A percentile compares a stretch with the other conserved stretches of the same genome.
Conservation (phyloP, 2,113 vertebrate genomes). For the Pica pica region DNA sequence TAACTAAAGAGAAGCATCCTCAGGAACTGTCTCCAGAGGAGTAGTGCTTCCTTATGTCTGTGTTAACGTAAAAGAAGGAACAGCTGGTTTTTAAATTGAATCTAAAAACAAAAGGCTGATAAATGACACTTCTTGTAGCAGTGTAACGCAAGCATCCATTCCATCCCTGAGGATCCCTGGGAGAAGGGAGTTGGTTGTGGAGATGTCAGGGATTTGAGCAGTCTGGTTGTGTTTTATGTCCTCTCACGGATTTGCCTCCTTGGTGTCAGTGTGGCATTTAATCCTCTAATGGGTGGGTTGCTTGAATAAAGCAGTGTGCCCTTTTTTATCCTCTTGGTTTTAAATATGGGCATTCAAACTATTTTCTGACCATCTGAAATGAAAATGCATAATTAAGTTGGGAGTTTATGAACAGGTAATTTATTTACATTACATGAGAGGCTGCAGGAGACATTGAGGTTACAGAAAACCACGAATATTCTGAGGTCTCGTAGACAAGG, state of each 20-base stretch:
- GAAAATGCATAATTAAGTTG: background rate
- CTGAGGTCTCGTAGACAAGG: background rate
- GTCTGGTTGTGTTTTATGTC: background rate
- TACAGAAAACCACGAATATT: background rate
- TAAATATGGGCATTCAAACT: background rate
- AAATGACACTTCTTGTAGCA: background rate
- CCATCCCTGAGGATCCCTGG: background rate
- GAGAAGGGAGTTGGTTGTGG: background rate
- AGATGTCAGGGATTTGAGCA: background rate
- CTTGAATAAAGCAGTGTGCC: background rate
- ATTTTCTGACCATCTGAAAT: background rate
- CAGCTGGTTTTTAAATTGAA: background rate
- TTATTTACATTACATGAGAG: background rate
- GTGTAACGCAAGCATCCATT: background rate
- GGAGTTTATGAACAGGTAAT: background rate
- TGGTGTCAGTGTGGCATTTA: background rate
- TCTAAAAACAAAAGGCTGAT: background rate
- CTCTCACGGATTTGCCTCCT: background rate
- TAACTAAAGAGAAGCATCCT: background rate
- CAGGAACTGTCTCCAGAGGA: background rate
- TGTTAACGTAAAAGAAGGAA: background rate
- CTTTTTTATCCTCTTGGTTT: background rate
- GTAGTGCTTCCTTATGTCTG: background rate
- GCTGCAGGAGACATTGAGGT: background rate
- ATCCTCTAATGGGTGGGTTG: background rate